Conservation (phyloP, 2,113 vertebrate species). For the Chrysemys picta region DNA sequence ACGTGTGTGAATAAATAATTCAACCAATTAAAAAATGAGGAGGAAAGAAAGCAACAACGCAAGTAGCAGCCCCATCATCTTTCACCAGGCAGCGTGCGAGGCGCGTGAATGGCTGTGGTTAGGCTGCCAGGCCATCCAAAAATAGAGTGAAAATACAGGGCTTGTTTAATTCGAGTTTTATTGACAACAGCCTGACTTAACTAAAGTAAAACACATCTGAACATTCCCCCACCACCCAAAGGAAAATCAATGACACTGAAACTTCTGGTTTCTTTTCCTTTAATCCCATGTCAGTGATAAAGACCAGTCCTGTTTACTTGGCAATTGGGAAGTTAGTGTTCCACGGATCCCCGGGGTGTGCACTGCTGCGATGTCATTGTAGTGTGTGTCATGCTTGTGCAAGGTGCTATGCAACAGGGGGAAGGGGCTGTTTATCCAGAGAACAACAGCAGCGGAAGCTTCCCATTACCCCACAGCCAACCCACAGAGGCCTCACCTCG, state of each 20-base stretch:
- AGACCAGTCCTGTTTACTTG: constrained; percentile 12
- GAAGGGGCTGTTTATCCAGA: background rate
- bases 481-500: too few relatives aligned
- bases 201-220: background rate
- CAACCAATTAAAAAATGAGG: background rate
- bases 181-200: background rate
- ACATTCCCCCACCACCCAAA: background rate
- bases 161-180: constrained; percentile 30
- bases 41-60: background rate
- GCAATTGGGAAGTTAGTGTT: constrained; percentile 34
- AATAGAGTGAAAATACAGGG: background rate
- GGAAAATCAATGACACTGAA: constrained; percentile 15
- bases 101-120: accelerated
- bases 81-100: background rate
- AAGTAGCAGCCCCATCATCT: background rate
- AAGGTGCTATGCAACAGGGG: background rate
- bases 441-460: background rate
- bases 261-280: background rate
- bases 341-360: constrained; percentile 13
- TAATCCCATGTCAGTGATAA: accelerated
- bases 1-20: constrained; percentile 3
- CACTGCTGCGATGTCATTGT: background rate
- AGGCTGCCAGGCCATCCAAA: accelerated
- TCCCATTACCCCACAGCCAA: background rate
- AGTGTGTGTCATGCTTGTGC: background rate